Conservation (phyloP, 2,797 vertebrate genomes). For the Sylvilagus floridanus region DNA sequence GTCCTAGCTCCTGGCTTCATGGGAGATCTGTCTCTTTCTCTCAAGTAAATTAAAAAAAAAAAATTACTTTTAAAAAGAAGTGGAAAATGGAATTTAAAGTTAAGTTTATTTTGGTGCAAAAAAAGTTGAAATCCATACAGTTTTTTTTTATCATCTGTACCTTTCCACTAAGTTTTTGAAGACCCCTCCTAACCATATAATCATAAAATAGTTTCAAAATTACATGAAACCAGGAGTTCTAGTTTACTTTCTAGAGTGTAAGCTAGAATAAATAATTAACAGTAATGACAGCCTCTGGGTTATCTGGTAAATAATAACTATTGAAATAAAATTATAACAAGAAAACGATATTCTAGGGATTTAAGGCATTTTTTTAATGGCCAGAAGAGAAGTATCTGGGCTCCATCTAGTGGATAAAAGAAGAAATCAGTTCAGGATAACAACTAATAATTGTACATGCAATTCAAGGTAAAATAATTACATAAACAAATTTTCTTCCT, state of each 20-base stretch:
- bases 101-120: no score
- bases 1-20: no score
- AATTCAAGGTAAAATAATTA: conserved; percentile 31
- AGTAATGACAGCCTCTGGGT: background rate
- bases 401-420: conserved; percentile 88
- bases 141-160: no score
- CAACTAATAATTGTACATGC: background rate
- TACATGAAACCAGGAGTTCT: conserved; percentile 20
- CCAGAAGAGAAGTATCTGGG: conserved; percentile 69
- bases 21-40: no score
- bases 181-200: background rate
- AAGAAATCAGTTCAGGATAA: conserved; percentile 25
- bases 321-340: conserved; percentile 40
- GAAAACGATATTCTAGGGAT: background rate
- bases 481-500: background rate
- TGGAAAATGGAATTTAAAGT: no score
- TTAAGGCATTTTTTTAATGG: background rate
- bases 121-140: no score
- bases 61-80: no score
- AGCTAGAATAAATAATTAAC: conserved; percentile 31
- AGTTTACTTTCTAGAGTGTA: conserved; percentile 19
- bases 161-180: no score
- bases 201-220: conserved; percentile 22
- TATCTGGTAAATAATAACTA: conserved; percentile 12
- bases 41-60: no score